Percentiles rank a stretch among this genome's conserved stretches.
These are phyloP conservation scores for Osmerus mordax DNA, from an alignment of 2,113 vertebrate species.

Conservation along the genomic window DNA sequence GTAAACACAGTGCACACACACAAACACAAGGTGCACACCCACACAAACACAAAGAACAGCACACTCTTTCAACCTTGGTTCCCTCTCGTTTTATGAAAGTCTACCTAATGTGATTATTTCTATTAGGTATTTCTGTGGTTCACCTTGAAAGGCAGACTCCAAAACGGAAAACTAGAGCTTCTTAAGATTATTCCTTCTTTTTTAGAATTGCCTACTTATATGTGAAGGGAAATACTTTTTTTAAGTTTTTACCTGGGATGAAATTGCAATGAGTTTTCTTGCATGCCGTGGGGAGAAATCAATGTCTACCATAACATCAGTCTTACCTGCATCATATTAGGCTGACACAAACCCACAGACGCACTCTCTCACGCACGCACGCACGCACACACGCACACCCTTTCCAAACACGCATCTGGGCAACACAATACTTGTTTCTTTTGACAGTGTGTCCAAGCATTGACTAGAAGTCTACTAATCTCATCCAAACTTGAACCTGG, in stretches of 20 bases:
- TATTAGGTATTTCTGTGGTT: conserved; percentile 11
- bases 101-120: background rate
- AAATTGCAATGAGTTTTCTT: conserved; percentile 7
- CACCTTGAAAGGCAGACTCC: conserved; percentile 17
- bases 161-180: conserved; percentile 24
- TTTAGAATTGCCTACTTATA: conserved; percentile 32
- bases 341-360: background rate
- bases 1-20: background rate
- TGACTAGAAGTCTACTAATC: conserved; percentile 45
- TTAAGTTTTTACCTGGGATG: conserved; percentile 11
- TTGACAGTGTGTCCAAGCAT: conserved; percentile 3
- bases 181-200: conserved; percentile 42
- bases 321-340: too few species aligned
- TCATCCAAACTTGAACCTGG: conserved; percentile 37
- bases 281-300: background rate
- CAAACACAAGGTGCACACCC: background rate
- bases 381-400: background rate
- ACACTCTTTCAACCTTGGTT: background rate
- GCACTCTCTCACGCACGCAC: conserved; percentile 9
- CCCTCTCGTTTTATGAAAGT: background rate
- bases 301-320: background rate
- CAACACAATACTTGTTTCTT: conserved; percentile 23
- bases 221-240: background rate
- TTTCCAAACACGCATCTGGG: background rate
- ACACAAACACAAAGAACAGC: background rate